phyloP scores from a whole-genome alignment of 2,888 invertebrate genomes.

The Ochlodes sylvanus region DNA sequence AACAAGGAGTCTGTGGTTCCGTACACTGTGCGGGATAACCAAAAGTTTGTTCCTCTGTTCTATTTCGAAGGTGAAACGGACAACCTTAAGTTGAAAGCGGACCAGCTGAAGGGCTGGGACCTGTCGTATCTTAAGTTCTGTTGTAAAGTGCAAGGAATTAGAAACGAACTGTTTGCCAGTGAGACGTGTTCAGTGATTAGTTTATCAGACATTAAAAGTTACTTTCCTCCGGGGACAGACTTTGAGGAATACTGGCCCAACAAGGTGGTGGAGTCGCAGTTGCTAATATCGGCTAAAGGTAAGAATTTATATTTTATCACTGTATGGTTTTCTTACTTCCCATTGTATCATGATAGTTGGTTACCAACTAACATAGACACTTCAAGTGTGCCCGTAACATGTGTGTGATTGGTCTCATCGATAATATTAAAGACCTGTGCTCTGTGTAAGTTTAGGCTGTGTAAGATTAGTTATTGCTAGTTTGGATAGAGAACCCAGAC shows the following conservation, averaged over 20 bases:
- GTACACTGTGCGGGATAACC: slow-evolving; percentile 92
- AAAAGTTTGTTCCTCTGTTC: slow-evolving; percentile 96
- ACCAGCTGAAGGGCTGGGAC: slow-evolving; percentile 96
- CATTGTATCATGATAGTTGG: too few relatives aligned
- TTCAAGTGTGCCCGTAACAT: too few relatives aligned
- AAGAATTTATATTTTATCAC: slow-evolving; percentile 43
- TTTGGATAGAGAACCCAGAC: too few relatives aligned
- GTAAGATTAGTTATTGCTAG: too few relatives aligned
- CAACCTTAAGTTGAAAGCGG: slow-evolving; percentile 93
- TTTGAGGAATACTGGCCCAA: slow-evolving; percentile 98
- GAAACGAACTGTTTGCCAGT: slow-evolving; percentile 95
- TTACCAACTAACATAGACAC: too few relatives aligned
- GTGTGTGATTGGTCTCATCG: too few relatives aligned
- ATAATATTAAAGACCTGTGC: too few relatives aligned
- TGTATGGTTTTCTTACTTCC: background rate
- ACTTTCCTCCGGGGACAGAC: slow-evolving; percentile 94
- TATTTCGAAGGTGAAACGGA: slow-evolving; percentile 96
- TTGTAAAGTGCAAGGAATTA: slow-evolving; percentile 96
- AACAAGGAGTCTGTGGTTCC: slow-evolving; percentile 97
- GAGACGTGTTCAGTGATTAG: slow-evolving; percentile 96
- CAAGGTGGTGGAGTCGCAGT: slow-evolving; percentile 93
- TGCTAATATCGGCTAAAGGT: slow-evolving; percentile 89
- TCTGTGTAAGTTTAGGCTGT: too few relatives aligned
- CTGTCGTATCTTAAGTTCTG: slow-evolving; percentile 96
- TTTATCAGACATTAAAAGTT: slow-evolving; percentile 94